Evolutionary conservation across 2,113 vertebrate species (phyloP).

Genomic region (Genyomyrus donnyi): DNA sequence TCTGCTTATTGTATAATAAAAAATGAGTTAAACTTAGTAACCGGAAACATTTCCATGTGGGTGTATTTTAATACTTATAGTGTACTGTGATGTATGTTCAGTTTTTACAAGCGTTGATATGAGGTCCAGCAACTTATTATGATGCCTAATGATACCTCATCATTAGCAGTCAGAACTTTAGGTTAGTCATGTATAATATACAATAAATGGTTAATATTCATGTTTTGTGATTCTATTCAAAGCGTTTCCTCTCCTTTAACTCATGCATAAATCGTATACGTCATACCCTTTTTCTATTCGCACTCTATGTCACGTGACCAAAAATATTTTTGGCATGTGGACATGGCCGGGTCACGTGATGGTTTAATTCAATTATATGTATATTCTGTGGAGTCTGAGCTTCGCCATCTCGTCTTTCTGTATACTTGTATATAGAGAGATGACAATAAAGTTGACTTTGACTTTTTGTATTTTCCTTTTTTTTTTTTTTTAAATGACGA

Average conservation of each 20-base stretch:
- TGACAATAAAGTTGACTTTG: too few relatives aligned
- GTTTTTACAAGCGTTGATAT: not conserved
- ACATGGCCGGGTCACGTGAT: not conserved
- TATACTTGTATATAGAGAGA: too few relatives aligned
- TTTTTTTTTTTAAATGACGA: not conserved
- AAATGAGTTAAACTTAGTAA: not conserved
- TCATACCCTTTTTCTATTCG: not conserved
- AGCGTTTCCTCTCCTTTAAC: not conserved
- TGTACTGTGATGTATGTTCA: too few relatives aligned
- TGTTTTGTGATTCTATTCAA: not conserved
- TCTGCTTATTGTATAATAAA: not conserved
- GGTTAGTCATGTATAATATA: not conserved
- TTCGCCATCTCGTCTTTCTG: too few relatives aligned
- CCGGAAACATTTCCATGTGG: not conserved
- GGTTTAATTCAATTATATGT: not conserved
- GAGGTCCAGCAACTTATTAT: not conserved
- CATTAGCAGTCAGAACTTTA: not conserved
- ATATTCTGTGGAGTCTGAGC: too few relatives aligned
- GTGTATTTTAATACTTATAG: not conserved
- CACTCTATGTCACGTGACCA: not conserved
- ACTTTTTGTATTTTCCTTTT: not conserved
- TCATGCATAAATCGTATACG: not conserved
- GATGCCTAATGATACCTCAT: not conserved
- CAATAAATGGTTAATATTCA: not conserved
- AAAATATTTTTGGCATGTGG: not conserved